Conservation (phyloP, 2,797 vertebrate species). For the Acestrorhynchus altus region DNA sequence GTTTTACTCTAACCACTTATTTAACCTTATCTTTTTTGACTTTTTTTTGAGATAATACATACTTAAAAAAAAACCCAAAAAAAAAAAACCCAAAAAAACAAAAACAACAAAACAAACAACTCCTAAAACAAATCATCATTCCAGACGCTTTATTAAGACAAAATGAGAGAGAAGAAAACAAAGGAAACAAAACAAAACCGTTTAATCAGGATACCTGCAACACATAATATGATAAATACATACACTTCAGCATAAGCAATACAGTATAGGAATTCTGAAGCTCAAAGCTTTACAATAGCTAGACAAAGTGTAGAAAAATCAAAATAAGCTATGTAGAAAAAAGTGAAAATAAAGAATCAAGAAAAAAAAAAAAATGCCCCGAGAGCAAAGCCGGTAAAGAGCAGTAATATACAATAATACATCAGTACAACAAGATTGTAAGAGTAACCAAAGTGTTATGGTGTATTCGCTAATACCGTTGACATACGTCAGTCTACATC, state of each 20-base stretch:
- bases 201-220: conserved; percentile 82
- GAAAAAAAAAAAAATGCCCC: conserved; percentile 73
- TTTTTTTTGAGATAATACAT: conserved; percentile 79
- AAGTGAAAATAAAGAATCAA: conserved; percentile 18
- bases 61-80: no score
- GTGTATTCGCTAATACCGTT: conserved; percentile 73
- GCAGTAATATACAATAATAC: conserved; percentile 85
- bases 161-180: conserved; percentile 62
- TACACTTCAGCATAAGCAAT: conserved; percentile 83
- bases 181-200: conserved; percentile 65
- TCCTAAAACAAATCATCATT: conserved; percentile 77
- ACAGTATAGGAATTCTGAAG: conserved; percentile 81
- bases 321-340: conserved; percentile 39
- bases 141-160: conserved; percentile 82
- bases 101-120: conserved; percentile 33
- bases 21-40: conserved; percentile 72
- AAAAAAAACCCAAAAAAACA: no score
- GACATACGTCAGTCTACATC: conserved; percentile 73
- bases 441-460: conserved; percentile 76
- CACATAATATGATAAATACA: conserved; percentile 86
- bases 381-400: conserved; percentile 76
- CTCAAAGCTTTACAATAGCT: conserved; percentile 84
- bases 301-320: conserved; percentile 61
- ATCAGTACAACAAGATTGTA: conserved; percentile 76
- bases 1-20: conserved; percentile 87